A percentile compares a stretch with the other conserved stretches of the same genome.
These are phyloP conservation scores for Aphelenchoides avenae DNA, from an alignment of 1,140 invertebrate genomes.

Conservation along the genomic window DNA sequence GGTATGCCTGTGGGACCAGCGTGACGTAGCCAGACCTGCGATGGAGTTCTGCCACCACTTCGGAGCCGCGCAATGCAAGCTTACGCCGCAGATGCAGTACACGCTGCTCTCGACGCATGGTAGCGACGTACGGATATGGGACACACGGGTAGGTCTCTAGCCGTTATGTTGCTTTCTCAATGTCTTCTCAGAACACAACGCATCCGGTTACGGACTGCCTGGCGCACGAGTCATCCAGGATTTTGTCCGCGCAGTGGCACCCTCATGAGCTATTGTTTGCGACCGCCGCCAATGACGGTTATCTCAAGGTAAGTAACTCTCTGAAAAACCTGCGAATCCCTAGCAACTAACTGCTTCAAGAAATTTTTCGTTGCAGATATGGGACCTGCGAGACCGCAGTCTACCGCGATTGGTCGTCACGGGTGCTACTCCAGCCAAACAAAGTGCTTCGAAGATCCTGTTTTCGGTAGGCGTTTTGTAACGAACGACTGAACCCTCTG, in stretches of 20 bases:
- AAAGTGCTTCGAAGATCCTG: conserved; percentile 24
- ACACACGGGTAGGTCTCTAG: conserved; percentile 18
- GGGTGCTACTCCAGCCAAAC: conserved; percentile 3
- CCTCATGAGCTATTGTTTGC: too few relatives aligned
- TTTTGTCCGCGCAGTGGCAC: conserved; percentile 27
- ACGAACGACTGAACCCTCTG: background rate
- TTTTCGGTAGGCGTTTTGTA: conserved; percentile 19
- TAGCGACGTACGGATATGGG: conserved; percentile 32
- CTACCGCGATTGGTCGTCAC: background rate
- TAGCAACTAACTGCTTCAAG: conserved; percentile 15
- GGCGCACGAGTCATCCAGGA: conserved; percentile 12
- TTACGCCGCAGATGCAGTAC: conserved; percentile 22
- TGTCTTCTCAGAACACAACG: conserved; percentile 19
- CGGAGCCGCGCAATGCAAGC: conserved; percentile 33
- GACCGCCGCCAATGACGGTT: too few relatives aligned
- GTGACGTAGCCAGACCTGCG: conserved; percentile 20
- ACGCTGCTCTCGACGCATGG: conserved; percentile 30
- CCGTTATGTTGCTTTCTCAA: background rate
- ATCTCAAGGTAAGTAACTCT: conserved; percentile 2
- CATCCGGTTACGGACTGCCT: conserved; percentile 18
- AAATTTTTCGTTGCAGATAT: conserved; percentile 14
- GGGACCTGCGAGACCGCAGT: conserved; percentile 17
- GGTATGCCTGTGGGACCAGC: conserved; percentile 32
- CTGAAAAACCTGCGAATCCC: background rate
- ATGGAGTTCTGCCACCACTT: conserved; percentile 18